Percentiles rank a stretch among this genome's conserved stretches.
phyloP scores from a whole-genome alignment of 1,140 invertebrate genomes.

The Sitobion miscanthi region DNA sequence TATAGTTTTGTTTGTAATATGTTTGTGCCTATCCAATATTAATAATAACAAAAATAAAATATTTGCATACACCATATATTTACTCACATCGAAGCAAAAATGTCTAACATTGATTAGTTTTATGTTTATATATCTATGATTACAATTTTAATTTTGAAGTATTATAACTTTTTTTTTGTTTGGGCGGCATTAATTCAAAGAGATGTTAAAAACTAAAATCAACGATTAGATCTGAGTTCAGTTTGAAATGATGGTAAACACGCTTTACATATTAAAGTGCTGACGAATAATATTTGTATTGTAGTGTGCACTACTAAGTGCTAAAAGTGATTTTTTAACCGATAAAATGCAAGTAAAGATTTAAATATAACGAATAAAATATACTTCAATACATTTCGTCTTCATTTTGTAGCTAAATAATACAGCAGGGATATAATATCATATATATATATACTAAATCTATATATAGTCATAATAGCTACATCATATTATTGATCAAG shows the following conservation, averaged over 20 bases:
- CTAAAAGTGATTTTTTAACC: conserved; percentile 14
- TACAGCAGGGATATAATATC: background rate
- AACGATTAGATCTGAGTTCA: background rate
- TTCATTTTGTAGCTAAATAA: background rate
- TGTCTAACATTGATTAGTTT: background rate
- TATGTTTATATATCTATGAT: background rate
- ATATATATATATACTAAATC: background rate
- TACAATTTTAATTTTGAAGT: background rate
- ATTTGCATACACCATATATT: background rate
- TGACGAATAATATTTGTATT: conserved; percentile 1
- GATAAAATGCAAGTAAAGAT: background rate
- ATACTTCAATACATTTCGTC: background rate
- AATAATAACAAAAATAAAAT: conserved; percentile 2
- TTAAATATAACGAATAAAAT: background rate
- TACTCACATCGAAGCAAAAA: background rate
- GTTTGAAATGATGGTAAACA: background rate
- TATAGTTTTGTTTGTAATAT: background rate
- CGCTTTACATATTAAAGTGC: background rate
- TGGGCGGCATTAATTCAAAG: background rate
- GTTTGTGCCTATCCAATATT: background rate
- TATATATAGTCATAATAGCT: background rate
- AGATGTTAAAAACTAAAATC: background rate
- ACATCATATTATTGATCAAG: background rate
- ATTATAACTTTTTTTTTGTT: background rate
- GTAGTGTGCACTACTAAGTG: background rate